phyloP scores from a whole-genome alignment of 2,797 vertebrate genomes.

The Cephalopachus bancanus region DNA sequence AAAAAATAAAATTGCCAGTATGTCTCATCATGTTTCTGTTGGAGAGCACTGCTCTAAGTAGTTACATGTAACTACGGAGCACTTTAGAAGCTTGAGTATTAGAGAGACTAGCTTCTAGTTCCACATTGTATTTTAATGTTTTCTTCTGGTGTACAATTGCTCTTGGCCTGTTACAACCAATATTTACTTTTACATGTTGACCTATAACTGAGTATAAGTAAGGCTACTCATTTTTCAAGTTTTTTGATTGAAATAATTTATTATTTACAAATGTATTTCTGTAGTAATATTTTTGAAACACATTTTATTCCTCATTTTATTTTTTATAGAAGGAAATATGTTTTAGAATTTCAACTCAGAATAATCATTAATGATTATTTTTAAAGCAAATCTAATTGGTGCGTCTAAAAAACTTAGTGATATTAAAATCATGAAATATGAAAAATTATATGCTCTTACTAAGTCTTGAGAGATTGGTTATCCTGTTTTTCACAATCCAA shows the following conservation, averaged over 20 bases:
- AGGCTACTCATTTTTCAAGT: neutral
- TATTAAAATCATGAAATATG: conserved; percentile 27
- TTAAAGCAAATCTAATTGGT: conserved; percentile 46
- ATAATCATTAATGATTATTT: conserved; percentile 57
- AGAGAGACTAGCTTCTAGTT: neutral
- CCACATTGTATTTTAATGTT: neutral
- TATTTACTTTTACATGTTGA: conserved; percentile 17
- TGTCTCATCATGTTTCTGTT: neutral
- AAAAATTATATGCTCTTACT: neutral
- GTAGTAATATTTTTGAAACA: conserved; percentile 11
- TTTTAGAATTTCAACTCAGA: conserved; percentile 49
- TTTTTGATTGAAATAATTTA: conserved; percentile 20
- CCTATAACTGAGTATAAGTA: neutral
- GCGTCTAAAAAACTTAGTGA: conserved; percentile 46
- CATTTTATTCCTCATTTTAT: conserved; percentile 15
- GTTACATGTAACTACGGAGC: neutral
- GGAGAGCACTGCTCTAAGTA: neutral
- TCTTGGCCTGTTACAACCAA: neutral
- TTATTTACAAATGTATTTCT: conserved; percentile 58
- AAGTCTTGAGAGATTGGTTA: conserved; percentile 47
- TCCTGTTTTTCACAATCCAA: conserved; percentile 61
- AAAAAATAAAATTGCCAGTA: neutral
- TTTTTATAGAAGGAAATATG: conserved; percentile 19
- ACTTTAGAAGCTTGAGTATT: neutral
- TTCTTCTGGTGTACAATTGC: neutral